Base-by-base conservation (phyloP, 2,797 vertebrate species). In the Ptychadena robeensis region DNA sequence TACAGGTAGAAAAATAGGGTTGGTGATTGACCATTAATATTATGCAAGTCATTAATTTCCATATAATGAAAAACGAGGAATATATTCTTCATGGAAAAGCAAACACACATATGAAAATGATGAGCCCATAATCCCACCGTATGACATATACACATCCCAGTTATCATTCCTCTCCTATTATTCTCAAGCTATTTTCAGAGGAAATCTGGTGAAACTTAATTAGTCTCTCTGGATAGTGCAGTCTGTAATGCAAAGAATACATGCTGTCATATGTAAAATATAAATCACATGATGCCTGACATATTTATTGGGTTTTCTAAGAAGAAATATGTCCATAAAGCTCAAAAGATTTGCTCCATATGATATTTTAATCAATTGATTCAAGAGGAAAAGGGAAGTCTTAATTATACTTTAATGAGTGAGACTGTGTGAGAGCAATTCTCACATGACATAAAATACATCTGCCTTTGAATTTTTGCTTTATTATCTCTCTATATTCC, bases 281-380 rank as follows among this genome's bases (percentile, higher is more conserved):
- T 63, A 38, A 30, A 75, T 11, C 31, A 9, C 57, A 64, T 75
- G 57, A 75, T 37, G 14, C 14, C 1, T 75, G 73, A 63, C 73
- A 75, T 64, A 75, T 75, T 75, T 75, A 75, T 75, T 75, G 61
- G 25, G 32, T 75, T 77, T 65, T 44, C 10, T 28, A 30, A n/a
- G 34, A 64, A 10, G 34, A 10, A 9, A 27, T 35, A 64, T 38
- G 18, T 18, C 25, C 28, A 32, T 32, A 31, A 77, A 37, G 30
- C 74, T 25, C 37, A 48, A 65, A 65, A 44, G 63, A 66, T 44
- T 65, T 77, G 28, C 37, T 77, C 57, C 57, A 61, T 61, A 61
- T 61, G 57, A 61, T 61, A 61, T 61, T 27, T 61, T 25, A 61
- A 61, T 61, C 57, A n/a, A 61, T 61, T 61, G 57, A 61, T 61